Evolutionary conservation across 1,140 invertebrate species (phyloP).

Genomic region (Zaprionus vittiger): DNA sequence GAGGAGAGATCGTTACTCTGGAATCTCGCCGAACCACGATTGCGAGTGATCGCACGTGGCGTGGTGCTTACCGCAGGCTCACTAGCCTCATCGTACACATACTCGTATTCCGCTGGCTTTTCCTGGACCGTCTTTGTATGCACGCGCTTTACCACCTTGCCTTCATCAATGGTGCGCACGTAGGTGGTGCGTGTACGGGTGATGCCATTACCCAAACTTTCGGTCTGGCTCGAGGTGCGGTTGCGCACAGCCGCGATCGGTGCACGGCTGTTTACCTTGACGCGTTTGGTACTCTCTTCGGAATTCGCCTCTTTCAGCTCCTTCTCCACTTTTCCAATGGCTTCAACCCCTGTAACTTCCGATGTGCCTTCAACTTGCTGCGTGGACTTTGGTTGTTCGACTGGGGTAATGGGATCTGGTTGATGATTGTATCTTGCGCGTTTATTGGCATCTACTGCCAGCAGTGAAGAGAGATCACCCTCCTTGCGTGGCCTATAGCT

Average conservation of each 20-base stretch:
- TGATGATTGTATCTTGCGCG: conserved; percentile 15
- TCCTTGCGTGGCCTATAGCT: conserved; percentile 63
- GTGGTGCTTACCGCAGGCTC: conserved; percentile 55
- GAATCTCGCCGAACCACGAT: conserved; percentile 71
- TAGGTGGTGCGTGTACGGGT: conserved; percentile 70
- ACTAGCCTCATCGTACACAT: conserved; percentile 60
- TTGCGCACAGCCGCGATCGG: conserved; percentile 39
- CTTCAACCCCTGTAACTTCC: not conserved
- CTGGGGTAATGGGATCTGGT: not conserved
- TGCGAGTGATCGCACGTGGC: conserved; percentile 51
- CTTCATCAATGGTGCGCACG: conserved; percentile 53
- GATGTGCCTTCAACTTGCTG: not conserved
- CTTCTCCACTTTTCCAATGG: not conserved
- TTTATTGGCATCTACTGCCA: conserved; percentile 65
- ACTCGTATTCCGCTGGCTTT: conserved; percentile 71
- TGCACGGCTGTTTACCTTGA: conserved; percentile 6
- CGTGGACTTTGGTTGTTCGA: not conserved
- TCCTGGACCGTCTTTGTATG: conserved; percentile 69
- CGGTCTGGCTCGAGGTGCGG: conserved; percentile 57
- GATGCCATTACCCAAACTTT: conserved; percentile 60
- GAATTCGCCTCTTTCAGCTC: not conserved
- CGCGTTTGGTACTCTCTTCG: not conserved
- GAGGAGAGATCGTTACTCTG: conserved; percentile 76
- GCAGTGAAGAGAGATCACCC: conserved; percentile 66
- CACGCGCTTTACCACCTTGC: conserved; percentile 66